Conservation (phyloP, 1,140 invertebrate species). For the Zaprionus capensis region DNA sequence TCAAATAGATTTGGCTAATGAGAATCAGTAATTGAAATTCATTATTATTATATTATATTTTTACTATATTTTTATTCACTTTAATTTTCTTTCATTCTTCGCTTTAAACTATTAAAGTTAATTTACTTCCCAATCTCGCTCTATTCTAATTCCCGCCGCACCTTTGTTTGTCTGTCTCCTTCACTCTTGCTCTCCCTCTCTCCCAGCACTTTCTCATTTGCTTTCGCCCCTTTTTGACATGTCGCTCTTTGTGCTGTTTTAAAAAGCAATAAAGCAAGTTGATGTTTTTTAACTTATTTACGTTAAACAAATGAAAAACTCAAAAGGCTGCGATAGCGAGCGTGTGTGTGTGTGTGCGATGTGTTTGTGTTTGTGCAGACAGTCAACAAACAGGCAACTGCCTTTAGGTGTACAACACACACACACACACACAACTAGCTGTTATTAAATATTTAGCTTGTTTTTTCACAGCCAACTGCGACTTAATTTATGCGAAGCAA, state of each 20-base stretch:
- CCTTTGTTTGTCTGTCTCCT: not conserved
- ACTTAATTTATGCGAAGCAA: constrained; percentile 42
- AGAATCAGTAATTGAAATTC: not conserved
- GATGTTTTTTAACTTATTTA: constrained; percentile 42
- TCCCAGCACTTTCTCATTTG: not conserved
- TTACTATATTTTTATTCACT: not conserved
- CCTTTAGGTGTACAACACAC: not conserved
- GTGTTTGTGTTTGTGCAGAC: constrained; percentile 68
- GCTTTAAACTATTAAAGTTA: not conserved
- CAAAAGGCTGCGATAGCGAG: constrained; percentile 14
- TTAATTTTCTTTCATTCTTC: not conserved
- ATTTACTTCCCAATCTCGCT: not conserved
- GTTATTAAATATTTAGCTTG: constrained; percentile 47
- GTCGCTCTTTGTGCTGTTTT: constrained; percentile 30
- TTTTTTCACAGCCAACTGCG: constrained; percentile 30
- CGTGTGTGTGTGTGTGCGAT: constrained; percentile 32
- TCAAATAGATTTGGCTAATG: not conserved
- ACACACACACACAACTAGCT: constrained; percentile 5
- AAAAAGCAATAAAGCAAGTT: constrained; percentile 43
- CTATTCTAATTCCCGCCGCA: not conserved
- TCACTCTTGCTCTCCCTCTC: not conserved
- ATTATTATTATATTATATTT: not conserved
- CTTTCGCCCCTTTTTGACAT: not conserved
- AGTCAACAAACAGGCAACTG: constrained; percentile 55
- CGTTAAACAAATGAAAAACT: constrained; percentile 21